A percentile compares a stretch with the other conserved stretches of the same genome.
Conservation (phyloP, 2,888 invertebrate species). For the Chloromyia formosa region DNA sequence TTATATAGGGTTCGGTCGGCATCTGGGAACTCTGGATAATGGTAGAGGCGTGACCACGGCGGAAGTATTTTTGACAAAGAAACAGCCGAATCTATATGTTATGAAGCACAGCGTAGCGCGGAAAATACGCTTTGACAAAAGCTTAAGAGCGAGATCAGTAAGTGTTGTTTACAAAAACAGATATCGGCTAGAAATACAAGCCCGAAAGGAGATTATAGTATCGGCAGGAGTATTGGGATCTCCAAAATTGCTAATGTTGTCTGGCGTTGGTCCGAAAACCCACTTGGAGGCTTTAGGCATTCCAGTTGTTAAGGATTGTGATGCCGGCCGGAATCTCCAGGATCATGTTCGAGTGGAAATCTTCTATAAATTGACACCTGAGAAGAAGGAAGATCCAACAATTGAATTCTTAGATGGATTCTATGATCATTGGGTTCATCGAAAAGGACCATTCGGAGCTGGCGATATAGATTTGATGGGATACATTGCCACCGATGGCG, state of each 20-base stretch:
- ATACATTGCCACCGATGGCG: slow-evolving; percentile 64
- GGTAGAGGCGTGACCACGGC: slow-evolving; percentile 79
- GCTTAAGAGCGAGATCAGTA: slow-evolving; percentile 64
- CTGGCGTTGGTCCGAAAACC: slow-evolving; percentile 54
- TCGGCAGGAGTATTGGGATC: slow-evolving; percentile 56
- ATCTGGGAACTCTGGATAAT: slow-evolving; percentile 66
- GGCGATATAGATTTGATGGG: slow-evolving; percentile 62
- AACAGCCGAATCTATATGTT: slow-evolving; percentile 69
- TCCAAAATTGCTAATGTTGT: slow-evolving; percentile 54
- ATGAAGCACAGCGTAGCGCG: slow-evolving; percentile 68
- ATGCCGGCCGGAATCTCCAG: slow-evolving; percentile 79
- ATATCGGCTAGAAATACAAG: slow-evolving; percentile 47
- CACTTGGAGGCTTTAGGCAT: slow-evolving; percentile 52
- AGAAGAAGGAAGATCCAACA: not conserved
- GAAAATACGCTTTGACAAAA: slow-evolving; percentile 66
- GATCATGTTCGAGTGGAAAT: slow-evolving; percentile 75
- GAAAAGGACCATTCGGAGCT: slow-evolving; percentile 54
- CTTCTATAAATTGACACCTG: slow-evolving; percentile 58
- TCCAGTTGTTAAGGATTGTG: slow-evolving; percentile 56
- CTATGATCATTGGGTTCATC: slow-evolving; percentile 61
- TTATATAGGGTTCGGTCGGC: slow-evolving; percentile 66
- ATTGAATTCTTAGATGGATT: slow-evolving; percentile 49
- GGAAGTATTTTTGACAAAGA: slow-evolving; percentile 72
- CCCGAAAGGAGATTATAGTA: slow-evolving; percentile 54
- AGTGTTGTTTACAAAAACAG: slow-evolving; percentile 60